Percentiles rank a stretch among this genome's conserved stretches.
These are phyloP conservation scores for Micrastur ruficollis DNA, from an alignment of 2,797 vertebrate species.

Conservation along the genomic window DNA sequence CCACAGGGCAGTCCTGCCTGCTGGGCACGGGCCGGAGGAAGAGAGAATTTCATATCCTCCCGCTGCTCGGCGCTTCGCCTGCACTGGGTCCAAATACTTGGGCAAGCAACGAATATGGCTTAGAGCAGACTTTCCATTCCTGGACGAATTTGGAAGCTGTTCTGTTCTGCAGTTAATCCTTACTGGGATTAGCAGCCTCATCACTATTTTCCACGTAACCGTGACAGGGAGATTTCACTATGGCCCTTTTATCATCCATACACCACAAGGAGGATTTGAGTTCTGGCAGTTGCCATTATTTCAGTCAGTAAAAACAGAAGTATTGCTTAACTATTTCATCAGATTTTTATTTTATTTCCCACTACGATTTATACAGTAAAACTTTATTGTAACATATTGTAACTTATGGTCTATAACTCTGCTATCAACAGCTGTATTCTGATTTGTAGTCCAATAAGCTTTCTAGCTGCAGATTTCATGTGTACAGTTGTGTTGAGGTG, in stretches of 20 bases:
- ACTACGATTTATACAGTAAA: slow-evolving; percentile 56
- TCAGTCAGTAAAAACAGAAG: slow-evolving; percentile 27
- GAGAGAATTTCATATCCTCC: background rate
- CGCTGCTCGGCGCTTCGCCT: background rate
- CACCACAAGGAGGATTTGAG: background rate
- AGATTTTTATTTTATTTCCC: slow-evolving; percentile 41
- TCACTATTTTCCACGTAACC: background rate
- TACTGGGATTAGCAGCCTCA: background rate
- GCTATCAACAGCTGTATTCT: slow-evolving; percentile 69
- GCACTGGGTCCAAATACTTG: background rate
- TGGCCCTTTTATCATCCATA: background rate
- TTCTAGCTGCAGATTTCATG: slow-evolving; percentile 58
- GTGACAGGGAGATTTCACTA: background rate
- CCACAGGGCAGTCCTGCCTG: background rate
- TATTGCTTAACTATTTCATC: slow-evolving; percentile 37
- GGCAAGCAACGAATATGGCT: background rate
- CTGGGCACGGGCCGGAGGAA: background rate
- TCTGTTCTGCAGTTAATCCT: background rate
- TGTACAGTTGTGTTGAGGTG: slow-evolving; percentile 61
- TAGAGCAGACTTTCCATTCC: background rate
- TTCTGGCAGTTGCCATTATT: slow-evolving; percentile 32
- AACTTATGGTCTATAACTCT: slow-evolving; percentile 58
- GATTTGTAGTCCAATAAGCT: slow-evolving; percentile 74
- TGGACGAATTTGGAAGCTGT: background rate
- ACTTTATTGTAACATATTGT: slow-evolving; percentile 56